A percentile compares a stretch with the other conserved stretches of the same genome.
Conservation (phyloP, 2,797 vertebrate species). For the Poecile montanus region DNA sequence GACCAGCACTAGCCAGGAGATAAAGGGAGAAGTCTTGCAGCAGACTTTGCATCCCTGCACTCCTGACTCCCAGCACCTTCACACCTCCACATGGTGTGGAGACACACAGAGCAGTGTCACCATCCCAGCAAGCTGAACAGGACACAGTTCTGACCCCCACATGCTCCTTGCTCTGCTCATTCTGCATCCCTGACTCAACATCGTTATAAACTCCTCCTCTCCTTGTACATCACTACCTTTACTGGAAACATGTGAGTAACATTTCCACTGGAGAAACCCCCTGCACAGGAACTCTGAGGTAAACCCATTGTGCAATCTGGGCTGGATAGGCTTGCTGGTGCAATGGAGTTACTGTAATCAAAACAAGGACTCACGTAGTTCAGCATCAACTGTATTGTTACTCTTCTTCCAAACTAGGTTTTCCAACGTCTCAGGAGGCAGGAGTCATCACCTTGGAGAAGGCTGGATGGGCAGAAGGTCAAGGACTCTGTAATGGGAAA, state of each 20-base stretch:
- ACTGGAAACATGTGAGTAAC: constrained; percentile 1
- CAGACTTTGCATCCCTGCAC: neutral
- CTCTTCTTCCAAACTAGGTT: constrained; percentile 70
- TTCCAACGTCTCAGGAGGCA: constrained; percentile 68
- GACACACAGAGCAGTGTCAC: neutral
- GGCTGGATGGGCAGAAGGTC: constrained; percentile 57
- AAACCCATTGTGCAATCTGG: neutral
- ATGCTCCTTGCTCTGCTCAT: neutral
- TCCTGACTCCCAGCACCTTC: neutral
- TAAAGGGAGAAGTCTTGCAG: neutral
- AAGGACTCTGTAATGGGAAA: constrained; percentile 57
- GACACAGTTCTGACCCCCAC: neutral
- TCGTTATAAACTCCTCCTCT: neutral
- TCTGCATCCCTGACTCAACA: neutral
- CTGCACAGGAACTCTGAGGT: constrained; percentile 7
- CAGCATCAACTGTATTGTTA: constrained; percentile 61
- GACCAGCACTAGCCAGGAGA: neutral
- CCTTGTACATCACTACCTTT: neutral
- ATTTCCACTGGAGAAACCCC: constrained; percentile 4
- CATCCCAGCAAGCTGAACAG: neutral
- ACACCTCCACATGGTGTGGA: neutral
- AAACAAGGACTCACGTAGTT: constrained; percentile 59
- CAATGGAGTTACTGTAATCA: neutral
- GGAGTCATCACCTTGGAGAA: constrained; percentile 61
- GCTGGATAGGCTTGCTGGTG: neutral